Percentiles rank a stretch among this genome's conserved stretches.
Evolutionary conservation across 2,797 vertebrate genomes (phyloP).

Genomic region (Vipera ursinii): DNA sequence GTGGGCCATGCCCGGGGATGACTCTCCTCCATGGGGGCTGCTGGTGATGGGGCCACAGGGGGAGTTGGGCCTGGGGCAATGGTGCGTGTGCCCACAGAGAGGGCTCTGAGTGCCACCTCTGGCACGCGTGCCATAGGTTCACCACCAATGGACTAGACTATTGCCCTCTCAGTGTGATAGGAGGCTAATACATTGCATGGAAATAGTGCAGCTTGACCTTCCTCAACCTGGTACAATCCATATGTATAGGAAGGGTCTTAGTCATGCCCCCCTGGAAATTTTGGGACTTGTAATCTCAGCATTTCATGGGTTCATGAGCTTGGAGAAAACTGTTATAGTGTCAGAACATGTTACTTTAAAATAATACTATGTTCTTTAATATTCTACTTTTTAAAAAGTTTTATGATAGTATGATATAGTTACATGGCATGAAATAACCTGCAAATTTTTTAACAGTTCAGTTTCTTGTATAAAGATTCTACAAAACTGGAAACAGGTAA

Average conservation of each 20-base stretch:
- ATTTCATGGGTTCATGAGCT: too few species aligned
- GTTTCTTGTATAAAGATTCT: not conserved
- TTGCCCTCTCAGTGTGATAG: not conserved
- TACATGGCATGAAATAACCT: not conserved
- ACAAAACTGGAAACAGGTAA: not conserved
- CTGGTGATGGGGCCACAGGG: too few species aligned
- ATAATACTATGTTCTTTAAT: not conserved
- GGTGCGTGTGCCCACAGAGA: too few species aligned
- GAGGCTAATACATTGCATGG: not conserved
- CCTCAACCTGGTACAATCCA: too few species aligned
- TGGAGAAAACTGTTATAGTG: not conserved
- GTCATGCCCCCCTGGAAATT: too few species aligned
- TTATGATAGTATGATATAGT: not conserved
- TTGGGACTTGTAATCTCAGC: too few species aligned
- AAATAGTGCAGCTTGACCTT: not conserved
- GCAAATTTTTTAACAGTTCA: not conserved
- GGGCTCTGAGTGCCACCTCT: too few species aligned
- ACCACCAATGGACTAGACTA: not conserved
- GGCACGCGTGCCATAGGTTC: too few species aligned
- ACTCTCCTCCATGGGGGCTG: too few species aligned
- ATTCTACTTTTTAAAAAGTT: not conserved
- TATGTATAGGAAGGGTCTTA: too few species aligned
- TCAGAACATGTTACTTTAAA: not conserved
- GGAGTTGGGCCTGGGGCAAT: too few species aligned
- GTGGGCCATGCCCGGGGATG: too few species aligned